Conservation (phyloP, 2,797 vertebrate genomes). For the Aselliscus stoliczkanus region DNA sequence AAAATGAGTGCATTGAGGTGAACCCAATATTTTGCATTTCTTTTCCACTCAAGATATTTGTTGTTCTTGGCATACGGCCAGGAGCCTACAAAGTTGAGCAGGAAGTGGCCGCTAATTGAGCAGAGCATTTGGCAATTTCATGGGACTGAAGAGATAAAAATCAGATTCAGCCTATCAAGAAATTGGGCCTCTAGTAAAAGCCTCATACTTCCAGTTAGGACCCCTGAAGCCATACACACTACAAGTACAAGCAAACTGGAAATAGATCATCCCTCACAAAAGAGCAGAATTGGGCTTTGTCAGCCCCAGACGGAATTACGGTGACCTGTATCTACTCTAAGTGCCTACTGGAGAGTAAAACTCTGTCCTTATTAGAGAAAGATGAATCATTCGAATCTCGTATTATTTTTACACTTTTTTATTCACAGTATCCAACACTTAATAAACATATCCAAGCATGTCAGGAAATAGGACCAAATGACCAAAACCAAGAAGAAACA, state of each 20-base stretch:
- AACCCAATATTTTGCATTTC: not conserved
- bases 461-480: not conserved
- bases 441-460: not conserved
- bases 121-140: not conserved
- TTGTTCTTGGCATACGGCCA: not conserved
- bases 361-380: not conserved
- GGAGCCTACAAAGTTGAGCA: not conserved
- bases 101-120: not conserved
- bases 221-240: not conserved
- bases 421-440: not conserved
- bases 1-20: not conserved
- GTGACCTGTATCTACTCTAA: not conserved
- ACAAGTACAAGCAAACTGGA: not conserved
- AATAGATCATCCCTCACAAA: not conserved
- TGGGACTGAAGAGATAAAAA: not conserved
- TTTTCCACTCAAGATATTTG: not conserved
- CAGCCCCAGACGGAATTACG: not conserved
- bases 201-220: not conserved
- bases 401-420: not conserved
- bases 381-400: not conserved
- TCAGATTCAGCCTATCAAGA: not conserved
- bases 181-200: not conserved
- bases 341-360: not conserved
- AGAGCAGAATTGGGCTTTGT: not conserved
- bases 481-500: slow-evolving; percentile 22